A percentile compares a stretch with the other conserved stretches of the same genome.
Conservation (phyloP, 2,797 vertebrate species). For the Helostoma temminkii region DNA sequence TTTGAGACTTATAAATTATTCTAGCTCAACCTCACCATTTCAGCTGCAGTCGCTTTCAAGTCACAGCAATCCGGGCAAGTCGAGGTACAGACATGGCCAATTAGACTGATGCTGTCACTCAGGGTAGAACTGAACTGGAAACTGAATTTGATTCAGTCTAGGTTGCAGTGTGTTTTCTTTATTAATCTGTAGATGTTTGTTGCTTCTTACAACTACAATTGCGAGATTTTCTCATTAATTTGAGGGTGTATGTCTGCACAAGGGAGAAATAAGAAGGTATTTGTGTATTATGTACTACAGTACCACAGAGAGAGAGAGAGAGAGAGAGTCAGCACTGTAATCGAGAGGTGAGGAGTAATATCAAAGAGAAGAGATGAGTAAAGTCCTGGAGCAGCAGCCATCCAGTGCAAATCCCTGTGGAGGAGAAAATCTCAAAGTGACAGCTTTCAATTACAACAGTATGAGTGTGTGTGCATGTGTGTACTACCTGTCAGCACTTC, state of each 20-base stretch:
- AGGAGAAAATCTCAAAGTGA: constrained; percentile 68
- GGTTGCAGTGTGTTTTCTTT: constrained; percentile 11
- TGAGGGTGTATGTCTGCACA: background rate
- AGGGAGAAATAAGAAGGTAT: background rate
- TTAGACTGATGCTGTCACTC: constrained; percentile 32
- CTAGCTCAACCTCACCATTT: constrained; percentile 19
- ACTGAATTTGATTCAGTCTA: constrained; percentile 34
- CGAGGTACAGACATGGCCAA: constrained; percentile 28
- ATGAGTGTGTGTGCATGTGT: constrained; percentile 32
- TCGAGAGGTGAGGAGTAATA: constrained; percentile 63
- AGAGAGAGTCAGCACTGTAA: constrained; percentile 42
- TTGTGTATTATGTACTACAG: constrained; percentile 23
- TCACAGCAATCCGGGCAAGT: constrained; percentile 18
- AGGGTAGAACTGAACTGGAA: constrained; percentile 8
- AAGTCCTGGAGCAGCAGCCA: constrained; percentile 62
- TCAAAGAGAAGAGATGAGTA: constrained; percentile 60
- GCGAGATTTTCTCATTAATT: constrained; percentile 18
- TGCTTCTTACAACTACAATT: constrained; percentile 28
- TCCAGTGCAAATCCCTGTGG: constrained; percentile 65
- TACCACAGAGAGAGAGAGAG: constrained; percentile 1
- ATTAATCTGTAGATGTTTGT: constrained; percentile 1
- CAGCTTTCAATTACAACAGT: constrained; percentile 72
- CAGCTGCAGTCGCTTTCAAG: constrained; percentile 26
- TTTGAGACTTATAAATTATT: constrained; percentile 43
- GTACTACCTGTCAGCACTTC: constrained; percentile 60